Evolutionary conservation across 2,797 vertebrate genomes (phyloP).

Genomic region (Poeciliopsis turneri): DNA sequence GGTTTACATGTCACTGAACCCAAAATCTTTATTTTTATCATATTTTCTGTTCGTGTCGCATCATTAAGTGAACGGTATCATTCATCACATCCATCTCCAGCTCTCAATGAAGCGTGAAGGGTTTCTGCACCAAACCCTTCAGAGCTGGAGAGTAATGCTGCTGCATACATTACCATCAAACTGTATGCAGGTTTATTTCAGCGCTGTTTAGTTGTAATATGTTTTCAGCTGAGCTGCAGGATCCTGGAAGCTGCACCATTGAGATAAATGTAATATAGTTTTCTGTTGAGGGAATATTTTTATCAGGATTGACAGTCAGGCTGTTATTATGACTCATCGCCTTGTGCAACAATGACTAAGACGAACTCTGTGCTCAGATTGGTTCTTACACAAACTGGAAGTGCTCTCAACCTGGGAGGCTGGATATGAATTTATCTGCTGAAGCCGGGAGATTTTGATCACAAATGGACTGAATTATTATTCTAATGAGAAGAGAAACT

Average conservation of each 20-base stretch:
- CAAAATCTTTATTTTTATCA: not conserved
- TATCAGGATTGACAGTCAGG: slow-evolving; percentile 12
- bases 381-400: slow-evolving; percentile 19
- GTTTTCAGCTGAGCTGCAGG: not conserved
- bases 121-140: not conserved
- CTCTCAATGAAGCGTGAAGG: not conserved
- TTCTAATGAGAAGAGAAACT: slow-evolving; percentile 5
- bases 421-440: not conserved
- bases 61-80: not conserved
- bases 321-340: slow-evolving; percentile 53
- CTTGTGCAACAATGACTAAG: slow-evolving; percentile 47
- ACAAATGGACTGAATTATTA: not conserved
- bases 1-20: not conserved
- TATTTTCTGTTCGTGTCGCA: not conserved
- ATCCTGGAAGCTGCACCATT: not conserved
- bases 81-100: not conserved
- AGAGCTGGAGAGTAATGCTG: not conserved
- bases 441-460: not conserved
- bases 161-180: not conserved
- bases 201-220: not conserved
- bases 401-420: not conserved
- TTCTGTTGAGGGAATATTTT: slow-evolving; percentile 4
- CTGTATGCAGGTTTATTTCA: slow-evolving; percentile 1
- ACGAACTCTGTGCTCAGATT: slow-evolving; percentile 46
- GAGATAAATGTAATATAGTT: not conserved